Evolutionary conservation across 1,140 invertebrate species (phyloP), one percentile per base, ranked within the genome.

Genomic region (Lepidurus arcticus): DNA sequence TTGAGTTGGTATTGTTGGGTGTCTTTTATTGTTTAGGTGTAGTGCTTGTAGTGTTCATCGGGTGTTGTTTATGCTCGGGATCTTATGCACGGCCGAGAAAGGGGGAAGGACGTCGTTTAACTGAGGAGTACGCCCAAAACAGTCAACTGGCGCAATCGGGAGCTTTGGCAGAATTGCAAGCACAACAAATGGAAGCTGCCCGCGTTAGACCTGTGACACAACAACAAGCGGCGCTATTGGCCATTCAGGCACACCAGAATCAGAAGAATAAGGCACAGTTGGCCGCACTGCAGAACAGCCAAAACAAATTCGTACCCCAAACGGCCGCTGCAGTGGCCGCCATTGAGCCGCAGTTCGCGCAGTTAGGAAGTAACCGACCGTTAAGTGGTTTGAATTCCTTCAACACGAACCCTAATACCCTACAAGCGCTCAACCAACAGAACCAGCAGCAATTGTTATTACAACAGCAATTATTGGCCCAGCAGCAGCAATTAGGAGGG

Each of bases 161-260:
- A 9, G 53, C 53, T 65, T 65, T 65, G 13, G 53, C 53, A 21
- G 53, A 65, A 65, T 65, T 65, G 53, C 53, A 65, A 65, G 53
- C 53, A 4, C 53, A 65, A 21, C 53, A 65, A 4, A 2, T 65
- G 53, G 53, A 65, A 65, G 53, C 53, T 7, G 16, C 53, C 6
- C 16, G 21, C 16, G 21, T 21, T 13, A 65, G n/a, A 65, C 21
- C 53, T 21, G 16, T n/a, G 9, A n/a, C 21, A 5, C 53, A 65
- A 21, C 53, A 65, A 7, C 53, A 65, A 65, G 16, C 21, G 6
- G 53, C 53, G 16, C 6, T 21, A 9, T n/a, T 65, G n/a, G 53
- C 53, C 16, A 16, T 65, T 13, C 53, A n/a, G n/a, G 53, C 53
- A 1, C 53, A 65, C 53, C 53, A 65, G 53, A 65, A 65, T 65